phyloP scores from a whole-genome alignment of 2,113 vertebrate species.

The Dolichallabes microphthalmus region DNA sequence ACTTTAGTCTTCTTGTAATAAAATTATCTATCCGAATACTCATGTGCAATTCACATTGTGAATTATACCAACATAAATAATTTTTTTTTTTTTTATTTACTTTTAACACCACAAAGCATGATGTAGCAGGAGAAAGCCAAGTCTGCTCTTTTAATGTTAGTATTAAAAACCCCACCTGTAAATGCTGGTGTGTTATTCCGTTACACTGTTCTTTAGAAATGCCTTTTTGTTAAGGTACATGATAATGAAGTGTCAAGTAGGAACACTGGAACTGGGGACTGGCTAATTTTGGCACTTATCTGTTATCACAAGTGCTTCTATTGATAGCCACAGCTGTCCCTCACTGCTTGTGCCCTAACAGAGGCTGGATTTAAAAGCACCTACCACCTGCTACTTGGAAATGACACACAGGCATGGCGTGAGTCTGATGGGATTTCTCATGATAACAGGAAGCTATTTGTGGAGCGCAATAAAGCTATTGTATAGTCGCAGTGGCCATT shows the following conservation, averaged over 20 bases:
- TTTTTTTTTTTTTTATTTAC: no score
- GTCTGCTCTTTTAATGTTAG: neutral
- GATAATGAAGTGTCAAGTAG: neutral
- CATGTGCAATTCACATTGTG: neutral
- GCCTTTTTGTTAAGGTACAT: neutral
- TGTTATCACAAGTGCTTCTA: constrained; percentile 55
- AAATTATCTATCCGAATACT: neutral
- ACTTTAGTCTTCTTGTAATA: neutral
- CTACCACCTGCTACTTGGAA: constrained; percentile 65
- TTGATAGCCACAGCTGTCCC: constrained; percentile 71
- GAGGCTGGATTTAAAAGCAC: constrained; percentile 55
- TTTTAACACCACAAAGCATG: neutral
- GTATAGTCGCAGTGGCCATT: neutral
- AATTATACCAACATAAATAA: neutral
- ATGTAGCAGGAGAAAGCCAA: neutral
- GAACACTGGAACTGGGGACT: neutral
- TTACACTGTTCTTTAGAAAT: neutral
- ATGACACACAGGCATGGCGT: constrained; percentile 23
- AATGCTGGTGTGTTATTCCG: neutral
- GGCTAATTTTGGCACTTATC: constrained; percentile 56
- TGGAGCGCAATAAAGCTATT: constrained; percentile 12
- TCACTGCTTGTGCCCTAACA: constrained; percentile 49
- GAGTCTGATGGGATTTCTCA: constrained; percentile 5
- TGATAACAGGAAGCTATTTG: constrained; percentile 32
- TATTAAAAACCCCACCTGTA: neutral